phyloP scores from a whole-genome alignment of 2,797 vertebrate genomes.

The Cyclopterus lumpus region DNA sequence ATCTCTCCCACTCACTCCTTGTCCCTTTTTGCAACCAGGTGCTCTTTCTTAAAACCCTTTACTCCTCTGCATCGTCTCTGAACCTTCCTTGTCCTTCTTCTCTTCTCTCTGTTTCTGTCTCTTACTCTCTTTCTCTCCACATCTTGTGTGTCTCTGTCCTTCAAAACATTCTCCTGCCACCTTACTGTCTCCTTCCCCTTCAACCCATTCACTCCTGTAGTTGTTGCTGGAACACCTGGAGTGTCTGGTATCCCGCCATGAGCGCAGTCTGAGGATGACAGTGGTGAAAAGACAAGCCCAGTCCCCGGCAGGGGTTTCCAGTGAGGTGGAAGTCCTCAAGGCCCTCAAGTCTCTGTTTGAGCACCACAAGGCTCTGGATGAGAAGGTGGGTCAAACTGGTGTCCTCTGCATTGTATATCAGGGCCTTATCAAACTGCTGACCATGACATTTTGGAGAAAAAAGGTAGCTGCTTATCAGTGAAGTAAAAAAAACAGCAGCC shows the following conservation, averaged over 20 bases:
- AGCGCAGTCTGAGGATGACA: conserved; percentile 92
- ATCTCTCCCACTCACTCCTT: conserved; percentile 44
- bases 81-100: not conserved
- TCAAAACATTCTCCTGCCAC: conserved; percentile 12
- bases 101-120: not conserved
- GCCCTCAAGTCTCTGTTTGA: conserved; percentile 96
- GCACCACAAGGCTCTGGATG: conserved; percentile 95
- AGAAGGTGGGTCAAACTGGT: conserved; percentile 85
- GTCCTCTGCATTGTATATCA: not conserved
- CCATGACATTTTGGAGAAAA: not conserved
- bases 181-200: not conserved
- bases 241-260: conserved; percentile 92
- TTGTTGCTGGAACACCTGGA: conserved; percentile 92
- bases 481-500: not conserved
- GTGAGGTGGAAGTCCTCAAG: conserved; percentile 96
- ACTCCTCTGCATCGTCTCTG: conserved; percentile 19
- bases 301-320: conserved; percentile 93
- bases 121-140: not conserved
- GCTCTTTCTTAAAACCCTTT: conserved; percentile 26
- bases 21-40: conserved; percentile 23
- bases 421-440: not conserved
- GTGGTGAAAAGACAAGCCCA: conserved; percentile 94
- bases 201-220: conserved; percentile 60
- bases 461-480: not conserved
- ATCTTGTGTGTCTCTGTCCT: not conserved